phyloP scores from a whole-genome alignment of 2,888 invertebrate genomes.

The Epicampocera succincta region DNA sequence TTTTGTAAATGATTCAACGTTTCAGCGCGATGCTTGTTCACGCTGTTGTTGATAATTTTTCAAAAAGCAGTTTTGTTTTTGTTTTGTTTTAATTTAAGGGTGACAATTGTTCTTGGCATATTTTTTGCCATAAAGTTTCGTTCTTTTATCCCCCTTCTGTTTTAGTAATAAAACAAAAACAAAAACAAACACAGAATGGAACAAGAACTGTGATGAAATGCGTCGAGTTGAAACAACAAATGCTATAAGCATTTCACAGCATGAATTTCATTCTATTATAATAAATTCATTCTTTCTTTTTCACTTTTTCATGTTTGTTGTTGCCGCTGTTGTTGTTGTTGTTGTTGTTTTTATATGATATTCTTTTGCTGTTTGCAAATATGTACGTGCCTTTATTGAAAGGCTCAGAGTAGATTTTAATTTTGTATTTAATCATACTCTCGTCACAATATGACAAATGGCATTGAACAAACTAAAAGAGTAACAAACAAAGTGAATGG shows the following conservation, averaged over 20 bases:
- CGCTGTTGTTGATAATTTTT: conserved; percentile 54
- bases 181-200: neutral
- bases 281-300: conserved; percentile 30
- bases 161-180: conserved; percentile 20
- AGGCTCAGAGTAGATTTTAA: conserved; percentile 16
- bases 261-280: conserved; percentile 56
- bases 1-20: conserved; percentile 34
- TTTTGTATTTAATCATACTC: conserved; percentile 43
- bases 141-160: neutral
- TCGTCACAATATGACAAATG: conserved; percentile 45
- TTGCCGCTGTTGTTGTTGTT: neutral
- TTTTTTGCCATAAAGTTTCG: conserved; percentile 10
- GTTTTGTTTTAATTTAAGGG: conserved; percentile 22
- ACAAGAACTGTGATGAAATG: conserved; percentile 25
- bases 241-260: conserved; percentile 45
- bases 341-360: neutral
- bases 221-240: conserved; percentile 32
- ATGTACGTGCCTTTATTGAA: conserved; percentile 29
- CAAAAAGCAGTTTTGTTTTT: conserved; percentile 38
- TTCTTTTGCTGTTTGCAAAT: conserved; percentile 22
- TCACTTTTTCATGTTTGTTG: conserved; percentile 26
- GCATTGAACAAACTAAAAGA: conserved; percentile 32
- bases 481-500: neutral
- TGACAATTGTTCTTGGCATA: conserved; percentile 53
- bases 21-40: conserved; percentile 43